Evolutionary conservation across 2,113 vertebrate species (phyloP).

Genomic region (Asarcornis scutulata): DNA sequence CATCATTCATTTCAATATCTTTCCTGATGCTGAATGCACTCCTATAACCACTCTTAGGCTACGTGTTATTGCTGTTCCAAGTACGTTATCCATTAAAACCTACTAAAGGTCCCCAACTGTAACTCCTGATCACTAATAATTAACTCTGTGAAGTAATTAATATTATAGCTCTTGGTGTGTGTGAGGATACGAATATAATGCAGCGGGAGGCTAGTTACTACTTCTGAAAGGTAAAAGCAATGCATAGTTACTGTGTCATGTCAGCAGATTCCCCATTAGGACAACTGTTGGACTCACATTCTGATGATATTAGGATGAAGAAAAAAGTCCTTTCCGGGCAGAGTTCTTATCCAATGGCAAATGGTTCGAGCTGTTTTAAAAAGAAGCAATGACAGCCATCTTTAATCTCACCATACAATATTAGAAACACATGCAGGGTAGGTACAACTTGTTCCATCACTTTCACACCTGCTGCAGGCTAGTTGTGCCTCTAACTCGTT

Average conservation of each 20-base stretch:
- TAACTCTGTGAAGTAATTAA: background rate
- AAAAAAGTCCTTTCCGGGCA: background rate
- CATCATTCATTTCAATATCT: background rate
- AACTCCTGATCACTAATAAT: background rate
- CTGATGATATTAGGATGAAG: background rate
- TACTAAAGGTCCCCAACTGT: background rate
- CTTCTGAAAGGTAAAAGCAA: background rate
- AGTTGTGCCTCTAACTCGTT: background rate
- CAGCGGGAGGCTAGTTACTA: background rate
- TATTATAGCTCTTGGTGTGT: background rate
- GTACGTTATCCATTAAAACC: background rate
- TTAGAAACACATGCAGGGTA: background rate
- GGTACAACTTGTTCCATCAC: background rate
- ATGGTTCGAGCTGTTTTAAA: background rate
- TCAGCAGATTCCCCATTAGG: background rate
- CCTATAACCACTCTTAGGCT: background rate
- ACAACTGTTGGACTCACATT: rapidly evolving
- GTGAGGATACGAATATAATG: background rate
- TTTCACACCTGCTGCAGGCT: background rate
- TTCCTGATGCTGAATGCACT: background rate
- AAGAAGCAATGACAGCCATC: background rate
- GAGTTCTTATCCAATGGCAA: background rate
- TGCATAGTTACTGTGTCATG: background rate
- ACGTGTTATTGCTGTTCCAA: background rate
- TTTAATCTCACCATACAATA: background rate